Evolutionary conservation across 2,113 vertebrate genomes (phyloP), one percentile per base, ranked within the genome.

Genomic region (Oryzias curvinotus): DNA sequence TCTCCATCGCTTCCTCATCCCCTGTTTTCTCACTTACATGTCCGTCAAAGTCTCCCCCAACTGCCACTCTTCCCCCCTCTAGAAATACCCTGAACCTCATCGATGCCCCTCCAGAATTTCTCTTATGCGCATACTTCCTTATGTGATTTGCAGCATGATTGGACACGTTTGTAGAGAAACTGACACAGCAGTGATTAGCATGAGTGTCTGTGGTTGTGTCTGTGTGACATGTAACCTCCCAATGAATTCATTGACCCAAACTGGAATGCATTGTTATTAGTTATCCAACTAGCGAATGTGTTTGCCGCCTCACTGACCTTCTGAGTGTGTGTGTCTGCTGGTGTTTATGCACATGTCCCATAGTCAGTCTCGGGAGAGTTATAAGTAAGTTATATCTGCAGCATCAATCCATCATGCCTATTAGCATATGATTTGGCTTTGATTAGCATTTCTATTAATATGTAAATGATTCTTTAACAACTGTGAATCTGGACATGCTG

Each of bases 381-480:
- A 46, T 30, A 80, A 78, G 64, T 59, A 73, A 80, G 66, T 83
- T 81, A 74, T 77, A 81, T 70, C 67, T 62, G 58, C 62, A 61
- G 78, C 69, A 85, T 89, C 82, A 85, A 88, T 90, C 86, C 81
- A 85, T 90, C 86, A 75, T 60, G 16, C 83, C 86, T 53, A 91
- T 92, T 92, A 90, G 79, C 88, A 90, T 90, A 73, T 65, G 65
- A 65, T 85, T 84, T 76, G 67, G 64, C 65, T 83, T 64, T 75
- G 73, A 91, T 92, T 91, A 88, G 85, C 88, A 92, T 87, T 83
- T 68, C 73, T 78, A 91, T 90, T 85, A 89, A 88, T 83, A 90
- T 90, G 89, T 80, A 89, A 87, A 90, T 90, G 36, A 8, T 12
- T 36, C 8, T 36, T 36, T 36, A 36, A 36, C 10, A 12, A 36